These are phyloP conservation scores for Marisa cornuarietis DNA, from an alignment of 1,140 invertebrate species.

Conservation along the genomic window DNA sequence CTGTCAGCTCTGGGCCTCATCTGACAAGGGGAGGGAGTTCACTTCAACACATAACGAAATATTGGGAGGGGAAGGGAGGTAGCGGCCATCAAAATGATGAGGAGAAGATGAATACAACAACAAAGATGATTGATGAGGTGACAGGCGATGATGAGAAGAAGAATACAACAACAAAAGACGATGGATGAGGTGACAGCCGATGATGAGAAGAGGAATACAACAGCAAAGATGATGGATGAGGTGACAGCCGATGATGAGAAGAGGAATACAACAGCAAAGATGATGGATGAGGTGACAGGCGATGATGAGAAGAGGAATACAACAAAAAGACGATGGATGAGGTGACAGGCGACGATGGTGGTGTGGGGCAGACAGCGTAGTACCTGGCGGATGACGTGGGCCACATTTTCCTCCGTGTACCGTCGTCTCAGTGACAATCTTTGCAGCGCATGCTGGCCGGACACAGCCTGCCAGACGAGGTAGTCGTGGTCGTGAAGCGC, in stretches of 20 bases:
- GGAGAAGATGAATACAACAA: background rate
- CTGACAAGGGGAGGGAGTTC: no score
- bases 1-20: no score
- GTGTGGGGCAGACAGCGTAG: conserved; percentile 50
- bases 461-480: conserved; percentile 86
- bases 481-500: conserved; percentile 63
- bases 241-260: background rate
- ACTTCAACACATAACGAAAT: background rate
- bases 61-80: background rate
- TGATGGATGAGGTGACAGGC: no score
- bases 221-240: no score
- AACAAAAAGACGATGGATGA: background rate
- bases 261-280: background rate
- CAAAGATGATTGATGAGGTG: background rate
- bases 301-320: no score
- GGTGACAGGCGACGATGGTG: background rate
- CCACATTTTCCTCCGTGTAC: conserved; percentile 90
- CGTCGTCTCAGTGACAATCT: conserved; percentile 86
- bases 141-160: no score
- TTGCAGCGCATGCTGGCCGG: conserved; percentile 89
- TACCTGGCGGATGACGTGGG: conserved; percentile 80
- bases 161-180: no score
- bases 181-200: background rate
- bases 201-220: no score
- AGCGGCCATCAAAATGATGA: background rate